Evolutionary conservation across 1,140 invertebrate species (phyloP), one percentile per base, ranked within the genome.

Genomic region (Oscheius sp.): DNA sequence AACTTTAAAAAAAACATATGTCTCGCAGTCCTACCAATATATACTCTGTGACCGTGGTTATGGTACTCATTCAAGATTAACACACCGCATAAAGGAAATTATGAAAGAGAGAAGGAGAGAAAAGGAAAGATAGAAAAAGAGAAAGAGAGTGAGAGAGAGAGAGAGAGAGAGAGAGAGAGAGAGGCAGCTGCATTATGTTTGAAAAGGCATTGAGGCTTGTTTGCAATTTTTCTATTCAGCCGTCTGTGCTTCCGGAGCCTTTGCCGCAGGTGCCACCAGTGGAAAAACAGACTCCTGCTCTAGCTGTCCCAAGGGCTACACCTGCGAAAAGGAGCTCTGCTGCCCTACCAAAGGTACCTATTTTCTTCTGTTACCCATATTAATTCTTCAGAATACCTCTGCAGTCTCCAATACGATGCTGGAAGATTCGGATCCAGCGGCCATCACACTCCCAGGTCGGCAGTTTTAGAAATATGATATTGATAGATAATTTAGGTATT

Each of bases 271-370:
- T 58, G 77, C 84, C 67, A 68, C 58, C 2, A 75, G 73, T 7
- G 49, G 64, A 1, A 62, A 64, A 18, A 35, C 71, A 18, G 38
- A 84, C 18, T 28, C 35, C 23, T 82, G 79, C 49, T 35, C 66
- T 13, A 77, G 77, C 31, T 83, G 81, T 58, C 82, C 81, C 23
- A 62, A 74, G n/a, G 68, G 75, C 1, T 80, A 84, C 68, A 68
- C 52, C n/a, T 84, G 83, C 64, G 65, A 63, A n/a, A 42, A 79
- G 20, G 73, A 68, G 36, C 52, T 72, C 31, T 83, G 82, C 36
- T 83, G 82, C 65, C 81, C 81, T 1, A 69, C 77, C 15, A 84
- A 83, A 81, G 81, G 80, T 82, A 63, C 20, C n/a, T 52, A 52
- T 64, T 36, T n/a, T 15, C 32, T 4, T 15, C 20, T 23, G 13